phyloP scores from a whole-genome alignment of 1,140 invertebrate genomes.

The Drosophila kepulauana region DNA sequence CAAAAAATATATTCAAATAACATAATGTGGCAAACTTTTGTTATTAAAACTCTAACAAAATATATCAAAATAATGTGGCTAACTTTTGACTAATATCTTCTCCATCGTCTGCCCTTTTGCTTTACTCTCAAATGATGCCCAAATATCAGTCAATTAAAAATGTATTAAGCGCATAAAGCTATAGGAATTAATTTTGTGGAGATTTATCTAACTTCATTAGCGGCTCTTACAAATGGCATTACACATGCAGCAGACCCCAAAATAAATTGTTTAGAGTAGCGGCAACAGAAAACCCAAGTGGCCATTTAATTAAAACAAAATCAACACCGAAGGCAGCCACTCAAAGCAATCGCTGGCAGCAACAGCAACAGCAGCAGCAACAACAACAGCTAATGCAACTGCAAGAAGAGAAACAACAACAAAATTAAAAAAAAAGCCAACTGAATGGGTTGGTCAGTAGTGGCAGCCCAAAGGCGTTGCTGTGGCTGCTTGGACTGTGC shows the following conservation, averaged over 20 bases:
- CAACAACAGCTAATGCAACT: constrained; percentile 6
- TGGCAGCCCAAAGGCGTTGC: constrained; percentile 42
- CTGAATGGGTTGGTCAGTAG: constrained; percentile 47
- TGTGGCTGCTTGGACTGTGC: constrained; percentile 31
- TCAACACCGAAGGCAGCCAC: constrained; percentile 51
- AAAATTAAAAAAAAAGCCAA: not conserved
- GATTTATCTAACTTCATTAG: not conserved
- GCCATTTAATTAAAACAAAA: constrained; percentile 72
- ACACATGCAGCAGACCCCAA: not conserved
- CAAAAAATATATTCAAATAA: not conserved
- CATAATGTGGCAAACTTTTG: too few species aligned
- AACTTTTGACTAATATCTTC: too few species aligned
- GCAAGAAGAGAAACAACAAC: not conserved
- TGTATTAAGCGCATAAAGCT: not conserved
- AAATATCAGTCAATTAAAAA: too few species aligned
- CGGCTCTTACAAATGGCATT: constrained; percentile 6
- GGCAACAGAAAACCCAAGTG: constrained; percentile 47
- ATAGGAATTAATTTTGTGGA: not conserved
- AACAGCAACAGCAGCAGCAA: not conserved
- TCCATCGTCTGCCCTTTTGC: too few species aligned
- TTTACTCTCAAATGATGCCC: too few species aligned
- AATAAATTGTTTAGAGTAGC: constrained; percentile 42
- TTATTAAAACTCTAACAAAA: too few species aligned
- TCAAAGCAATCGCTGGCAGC: constrained; percentile 15
- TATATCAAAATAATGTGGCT: too few species aligned